Percentiles rank a stretch among this genome's conserved stretches.
phyloP scores from a whole-genome alignment of 2,797 vertebrate species.

The Hydrocynus forskahlii region DNA sequence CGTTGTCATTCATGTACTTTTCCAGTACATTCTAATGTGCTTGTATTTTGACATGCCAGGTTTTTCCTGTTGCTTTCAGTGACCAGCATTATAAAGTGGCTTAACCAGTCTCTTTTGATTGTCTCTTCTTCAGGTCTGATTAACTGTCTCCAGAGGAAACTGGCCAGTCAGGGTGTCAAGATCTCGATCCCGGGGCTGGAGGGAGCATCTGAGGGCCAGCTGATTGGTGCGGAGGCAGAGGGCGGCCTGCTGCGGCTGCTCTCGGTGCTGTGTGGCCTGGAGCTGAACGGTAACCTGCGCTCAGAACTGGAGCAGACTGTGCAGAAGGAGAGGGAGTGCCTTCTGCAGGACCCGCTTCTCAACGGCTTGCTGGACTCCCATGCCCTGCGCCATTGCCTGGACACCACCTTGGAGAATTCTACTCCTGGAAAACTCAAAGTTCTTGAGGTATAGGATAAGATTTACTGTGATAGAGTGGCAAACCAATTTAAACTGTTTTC shows the following conservation, averaged over 20 bases:
- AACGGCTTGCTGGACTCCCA: conserved; percentile 80
- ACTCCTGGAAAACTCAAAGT: conserved; percentile 82
- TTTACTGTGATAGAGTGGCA: background rate
- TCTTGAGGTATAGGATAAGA: conserved; percentile 80
- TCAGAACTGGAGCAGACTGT: conserved; percentile 87
- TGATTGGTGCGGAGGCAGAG: conserved; percentile 59
- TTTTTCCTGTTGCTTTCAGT: too few species aligned
- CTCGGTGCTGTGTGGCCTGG: conserved; percentile 82
- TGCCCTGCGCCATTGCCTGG: conserved; percentile 84
- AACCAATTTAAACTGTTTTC: too few species aligned
- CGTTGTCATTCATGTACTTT: too few species aligned
- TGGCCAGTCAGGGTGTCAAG: conserved; percentile 84
- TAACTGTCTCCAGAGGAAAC: conserved; percentile 79
- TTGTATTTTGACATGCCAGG: background rate
- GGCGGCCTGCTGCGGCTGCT: conserved; percentile 83
- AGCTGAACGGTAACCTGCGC: conserved; percentile 89
- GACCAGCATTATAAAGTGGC: background rate
- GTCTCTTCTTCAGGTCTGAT: conserved; percentile 77
- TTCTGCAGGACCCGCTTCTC: conserved; percentile 85
- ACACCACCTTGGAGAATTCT: conserved; percentile 85
- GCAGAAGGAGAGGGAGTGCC: conserved; percentile 79
- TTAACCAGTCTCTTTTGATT: background rate
- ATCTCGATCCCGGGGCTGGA: conserved; percentile 82
- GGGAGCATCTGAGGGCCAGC: conserved; percentile 28
- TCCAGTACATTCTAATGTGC: too few species aligned